These are phyloP conservation scores for Acrocephalus scirpaceus DNA, from an alignment of 2,797 vertebrate genomes.

Conservation along the genomic window DNA sequence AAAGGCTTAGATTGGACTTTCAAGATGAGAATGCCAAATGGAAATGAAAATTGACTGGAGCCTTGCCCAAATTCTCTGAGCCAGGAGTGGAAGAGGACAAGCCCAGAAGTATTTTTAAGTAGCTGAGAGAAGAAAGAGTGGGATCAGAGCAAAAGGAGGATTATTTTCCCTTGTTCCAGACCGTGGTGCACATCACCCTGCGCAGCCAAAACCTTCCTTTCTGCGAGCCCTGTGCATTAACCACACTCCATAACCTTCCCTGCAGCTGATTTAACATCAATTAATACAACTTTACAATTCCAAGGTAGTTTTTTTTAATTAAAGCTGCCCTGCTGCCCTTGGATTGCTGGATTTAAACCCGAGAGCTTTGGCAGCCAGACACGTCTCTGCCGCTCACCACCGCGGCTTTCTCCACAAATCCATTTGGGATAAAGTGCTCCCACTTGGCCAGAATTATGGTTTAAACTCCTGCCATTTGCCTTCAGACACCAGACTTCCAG, in stretches of 20 bases:
- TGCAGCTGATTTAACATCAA: background rate
- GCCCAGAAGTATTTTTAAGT: background rate
- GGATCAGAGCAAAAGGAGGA: background rate
- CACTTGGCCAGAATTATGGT: background rate
- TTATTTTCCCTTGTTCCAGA: background rate
- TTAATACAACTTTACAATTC: background rate
- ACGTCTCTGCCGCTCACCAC: rapidly evolving
- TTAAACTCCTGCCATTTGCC: background rate
- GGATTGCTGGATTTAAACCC: background rate
- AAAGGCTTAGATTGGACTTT: background rate
- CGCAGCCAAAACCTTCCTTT: background rate
- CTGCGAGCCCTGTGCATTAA: background rate
- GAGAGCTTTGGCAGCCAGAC: background rate
- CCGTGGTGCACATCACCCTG: rapidly evolving
- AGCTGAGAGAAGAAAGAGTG: background rate
- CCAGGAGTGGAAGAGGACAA: background rate
- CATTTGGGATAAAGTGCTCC: background rate
- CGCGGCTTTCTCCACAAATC: background rate
- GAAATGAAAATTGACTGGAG: constrained; percentile 26
- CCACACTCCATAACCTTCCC: background rate
- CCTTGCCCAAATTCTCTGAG: background rate
- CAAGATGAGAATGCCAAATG: constrained; percentile 16
- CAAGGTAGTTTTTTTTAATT: background rate
- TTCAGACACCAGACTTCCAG: background rate
- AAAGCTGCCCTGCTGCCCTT: background rate